Percentiles rank a stretch among this genome's conserved stretches.
phyloP scores from a whole-genome alignment of 2,888 invertebrate species.

The Eutolmus rufibarbis region DNA sequence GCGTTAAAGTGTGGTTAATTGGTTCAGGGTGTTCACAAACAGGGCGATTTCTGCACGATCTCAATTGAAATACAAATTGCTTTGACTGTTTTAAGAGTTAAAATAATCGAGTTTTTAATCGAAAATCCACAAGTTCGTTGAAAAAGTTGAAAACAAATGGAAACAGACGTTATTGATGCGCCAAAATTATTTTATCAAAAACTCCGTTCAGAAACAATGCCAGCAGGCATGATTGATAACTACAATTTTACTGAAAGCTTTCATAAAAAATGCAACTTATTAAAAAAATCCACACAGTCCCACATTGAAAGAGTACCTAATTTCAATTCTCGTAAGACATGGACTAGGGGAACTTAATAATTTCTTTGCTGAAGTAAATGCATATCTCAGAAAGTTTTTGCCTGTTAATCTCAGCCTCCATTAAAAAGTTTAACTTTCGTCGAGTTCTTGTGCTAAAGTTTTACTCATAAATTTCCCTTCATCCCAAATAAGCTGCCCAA shows the following conservation, averaged over 20 bases:
- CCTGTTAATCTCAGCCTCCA: conserved; percentile 18
- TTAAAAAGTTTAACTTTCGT: conserved; percentile 22
- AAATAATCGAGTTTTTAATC: background rate
- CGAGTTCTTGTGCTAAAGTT: conserved; percentile 23
- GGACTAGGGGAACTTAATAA: background rate
- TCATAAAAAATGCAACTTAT: background rate
- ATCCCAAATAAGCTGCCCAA: conserved; percentile 12
- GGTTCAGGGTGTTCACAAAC: background rate
- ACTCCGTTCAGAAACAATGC: background rate
- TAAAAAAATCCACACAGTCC: background rate
- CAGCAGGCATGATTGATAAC: background rate
- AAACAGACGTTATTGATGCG: background rate
- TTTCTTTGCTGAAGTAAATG: conserved; percentile 9
- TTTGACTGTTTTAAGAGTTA: background rate
- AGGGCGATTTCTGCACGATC: background rate
- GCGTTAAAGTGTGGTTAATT: background rate
- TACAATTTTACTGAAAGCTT: background rate
- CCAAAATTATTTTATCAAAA: background rate
- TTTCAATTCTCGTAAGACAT: background rate
- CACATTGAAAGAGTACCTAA: background rate
- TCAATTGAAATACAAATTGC: background rate
- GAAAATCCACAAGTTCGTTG: background rate
- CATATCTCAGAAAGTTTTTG: conserved; percentile 15
- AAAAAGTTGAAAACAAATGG: background rate
- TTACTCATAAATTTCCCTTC: conserved; percentile 20